phyloP scores from a whole-genome alignment of 2,888 invertebrate species.

The Rutpela maculata region DNA sequence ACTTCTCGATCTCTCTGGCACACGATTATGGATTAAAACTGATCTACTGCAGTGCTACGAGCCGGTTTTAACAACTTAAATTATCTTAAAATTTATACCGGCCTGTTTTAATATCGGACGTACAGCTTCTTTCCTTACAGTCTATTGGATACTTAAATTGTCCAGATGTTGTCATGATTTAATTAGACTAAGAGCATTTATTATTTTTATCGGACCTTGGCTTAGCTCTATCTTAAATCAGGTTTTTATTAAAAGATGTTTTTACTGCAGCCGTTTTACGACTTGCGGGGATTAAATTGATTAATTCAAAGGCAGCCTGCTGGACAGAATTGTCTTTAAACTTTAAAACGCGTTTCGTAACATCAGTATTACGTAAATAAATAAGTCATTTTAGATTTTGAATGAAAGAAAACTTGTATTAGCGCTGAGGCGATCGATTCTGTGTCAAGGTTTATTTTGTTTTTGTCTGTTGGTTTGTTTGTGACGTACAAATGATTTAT shows the following conservation, averaged over 20 bases:
- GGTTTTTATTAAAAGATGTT: conserved; percentile 20
- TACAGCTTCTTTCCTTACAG: background rate
- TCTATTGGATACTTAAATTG: conserved; percentile 8
- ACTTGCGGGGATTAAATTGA: conserved; percentile 31
- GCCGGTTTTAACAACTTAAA: background rate
- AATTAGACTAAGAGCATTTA: conserved; percentile 34
- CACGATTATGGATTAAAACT: too few relatives aligned
- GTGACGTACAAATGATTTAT: background rate
- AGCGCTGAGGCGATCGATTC: background rate
- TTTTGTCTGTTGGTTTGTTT: conserved; percentile 4
- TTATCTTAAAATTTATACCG: background rate
- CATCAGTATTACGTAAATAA: background rate
- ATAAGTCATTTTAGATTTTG: background rate
- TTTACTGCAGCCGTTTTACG: conserved; percentile 17
- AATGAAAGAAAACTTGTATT: conserved; percentile 6
- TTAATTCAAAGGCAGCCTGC: conserved; percentile 13
- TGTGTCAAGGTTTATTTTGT: conserved; percentile 20
- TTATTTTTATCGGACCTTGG: conserved; percentile 25
- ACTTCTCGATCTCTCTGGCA: too few relatives aligned
- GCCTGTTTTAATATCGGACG: background rate
- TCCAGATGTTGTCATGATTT: conserved; percentile 32
- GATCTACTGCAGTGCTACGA: too few relatives aligned
- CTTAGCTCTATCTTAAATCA: background rate
- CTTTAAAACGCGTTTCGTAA: background rate
- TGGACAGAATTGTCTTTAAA: background rate